Base-by-base conservation (phyloP, 2,113 vertebrate genomes). In the Coturnix japonica region DNA sequence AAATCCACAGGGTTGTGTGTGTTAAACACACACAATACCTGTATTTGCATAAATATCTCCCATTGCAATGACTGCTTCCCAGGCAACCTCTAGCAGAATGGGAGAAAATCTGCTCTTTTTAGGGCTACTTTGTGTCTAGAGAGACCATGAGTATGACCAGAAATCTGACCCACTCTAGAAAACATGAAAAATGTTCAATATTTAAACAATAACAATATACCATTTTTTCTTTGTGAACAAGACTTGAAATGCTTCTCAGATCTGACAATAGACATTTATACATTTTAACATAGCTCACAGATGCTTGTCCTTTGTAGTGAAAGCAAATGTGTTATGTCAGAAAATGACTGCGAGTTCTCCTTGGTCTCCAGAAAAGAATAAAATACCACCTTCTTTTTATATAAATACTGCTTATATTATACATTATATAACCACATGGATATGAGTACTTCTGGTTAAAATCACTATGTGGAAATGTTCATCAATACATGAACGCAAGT, bases 291-390 rank as follows among this genome's bases (percentile, higher is more conserved):
- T 12, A 87, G 25, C n/a, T 53, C 57, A 92, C 2, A 2, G 26
- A 43, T 83, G 39, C 10, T n/a, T 7, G 30, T 67, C n/a, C 87
- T 59, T 4, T 84, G 73, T 54, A 94, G 84, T 66, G 85, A 75
- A 95, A 90, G 59, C 61, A 80, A 75, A 83, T 81, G 54, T 63
- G 19, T 53, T 65, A 90, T 19, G 64, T 81, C 59, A 91, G 31
- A 37, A 88, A 97, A 83, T 31, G 79, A 74, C 57, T 91, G 37
- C 2, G 22, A 83, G 4, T 5, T 51, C 14, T 76, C 44, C 31
- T 84, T 91, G 59, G 46, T 89, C 54, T 95, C 28, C 77, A 81
- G 69, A 69, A 79, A 94, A 47, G 22, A 91, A 91, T 37, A 37
- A 37, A 37, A 37, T 37, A 37, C 37, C 37, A 37, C 37, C 37